Base-by-base conservation (phyloP, 1,140 invertebrate genomes). In the Cotesia glomerata region DNA sequence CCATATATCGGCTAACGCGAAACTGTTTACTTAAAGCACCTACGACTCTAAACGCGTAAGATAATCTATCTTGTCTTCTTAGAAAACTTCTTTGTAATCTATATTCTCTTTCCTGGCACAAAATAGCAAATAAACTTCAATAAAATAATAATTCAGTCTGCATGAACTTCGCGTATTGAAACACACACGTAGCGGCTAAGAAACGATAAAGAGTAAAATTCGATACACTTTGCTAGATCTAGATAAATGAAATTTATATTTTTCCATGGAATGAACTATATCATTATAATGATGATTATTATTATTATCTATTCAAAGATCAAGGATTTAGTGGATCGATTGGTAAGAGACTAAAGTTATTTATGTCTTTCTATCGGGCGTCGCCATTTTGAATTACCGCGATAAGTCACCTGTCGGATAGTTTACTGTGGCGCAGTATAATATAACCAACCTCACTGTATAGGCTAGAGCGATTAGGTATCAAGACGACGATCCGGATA, bases 401-500 rank as follows among this genome's bases (percentile, higher is more conserved):
- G 62, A 64, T 64, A 64, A 64, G 62, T 64, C 62, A 64, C 62
- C 62, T 64, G 62, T 64, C 62, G 62, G 5, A 18, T 64, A n/a
- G 62, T 49, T 36, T 26, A 62, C 35, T 36, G 16, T 14, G 13
- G 13, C 5, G 52, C 52, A 45, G 39, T 45, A 45, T 45, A 45
- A 45, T 45, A 45, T 45, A 45, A 45, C 39, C 39, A 45, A 45
- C 39, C 58, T 26, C 32, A 16, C 34, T 35, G 34, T 62, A 61
- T 9, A 32, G 26, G 35, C 26, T n/a, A 13, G 26, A 14, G 39
- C 62, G 62, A 64, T 64, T 64, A 64, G 62, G 62, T 64, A 64
- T 49, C 39, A 35, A 54, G 52, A 54, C 52, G 62, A 64, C 39
- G 62, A 64, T 64, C 62, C 62, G 62, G 62, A 64, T 64, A 79